These are phyloP conservation scores for Drosophila littoralis DNA, from an alignment of 1,140 invertebrate genomes.

Conservation along the genomic window DNA sequence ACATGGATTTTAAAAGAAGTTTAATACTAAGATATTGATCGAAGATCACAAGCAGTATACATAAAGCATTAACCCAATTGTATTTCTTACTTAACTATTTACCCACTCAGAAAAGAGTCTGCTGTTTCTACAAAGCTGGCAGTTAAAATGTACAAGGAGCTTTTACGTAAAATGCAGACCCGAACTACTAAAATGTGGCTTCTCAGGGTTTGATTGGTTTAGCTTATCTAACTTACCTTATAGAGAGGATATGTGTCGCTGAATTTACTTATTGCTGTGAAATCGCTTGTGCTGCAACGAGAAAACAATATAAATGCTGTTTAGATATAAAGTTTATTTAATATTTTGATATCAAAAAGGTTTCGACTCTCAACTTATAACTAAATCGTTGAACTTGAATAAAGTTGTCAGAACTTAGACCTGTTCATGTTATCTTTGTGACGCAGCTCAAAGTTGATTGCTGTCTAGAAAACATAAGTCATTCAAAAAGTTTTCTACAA, in stretches of 20 bases:
- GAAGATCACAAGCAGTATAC: no score
- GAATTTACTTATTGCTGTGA: background rate
- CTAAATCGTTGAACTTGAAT: background rate
- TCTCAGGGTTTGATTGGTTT: background rate
- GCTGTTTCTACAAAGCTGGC: background rate
- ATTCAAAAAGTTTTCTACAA: slow-evolving; percentile 37
- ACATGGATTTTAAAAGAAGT: no score
- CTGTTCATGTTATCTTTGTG: background rate
- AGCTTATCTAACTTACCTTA: background rate
- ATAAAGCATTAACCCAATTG: no score
- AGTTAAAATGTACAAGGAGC: background rate
- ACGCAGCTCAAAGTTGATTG: slow-evolving; percentile 9
- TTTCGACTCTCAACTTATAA: no score
- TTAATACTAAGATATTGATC: no score
- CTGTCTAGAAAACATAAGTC: slow-evolving; percentile 12
- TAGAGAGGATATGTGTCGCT: background rate
- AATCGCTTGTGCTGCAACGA: slow-evolving; percentile 5
- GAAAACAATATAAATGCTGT: background rate
- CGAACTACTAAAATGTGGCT: background rate
- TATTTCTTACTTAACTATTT: no score
- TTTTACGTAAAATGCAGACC: background rate
- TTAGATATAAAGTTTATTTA: background rate
- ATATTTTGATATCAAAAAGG: no score
- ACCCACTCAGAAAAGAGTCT: no score
- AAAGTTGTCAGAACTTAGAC: background rate